Evolutionary conservation across 1,140 invertebrate species (phyloP).

Genomic region (Zaprionus kolodkinae): DNA sequence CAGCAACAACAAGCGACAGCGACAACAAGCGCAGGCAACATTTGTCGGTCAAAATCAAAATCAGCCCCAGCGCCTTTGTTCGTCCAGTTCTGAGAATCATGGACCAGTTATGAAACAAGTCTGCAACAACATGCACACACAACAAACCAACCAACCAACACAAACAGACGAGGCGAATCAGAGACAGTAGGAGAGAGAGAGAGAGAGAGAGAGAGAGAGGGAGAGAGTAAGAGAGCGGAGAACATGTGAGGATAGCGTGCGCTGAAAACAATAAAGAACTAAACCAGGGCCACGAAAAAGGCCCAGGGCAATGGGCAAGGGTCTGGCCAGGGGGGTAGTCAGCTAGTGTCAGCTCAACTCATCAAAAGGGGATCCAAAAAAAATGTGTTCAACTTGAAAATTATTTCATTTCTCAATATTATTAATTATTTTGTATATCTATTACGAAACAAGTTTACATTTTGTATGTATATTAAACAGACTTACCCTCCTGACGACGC

Average conservation of each 20-base stretch:
- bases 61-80: constrained; percentile 78
- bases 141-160: constrained; percentile 36
- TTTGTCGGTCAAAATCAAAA: constrained; percentile 84
- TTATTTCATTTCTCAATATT: background rate
- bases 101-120: constrained; percentile 84
- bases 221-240: constrained; percentile 8
- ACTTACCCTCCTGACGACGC: background rate
- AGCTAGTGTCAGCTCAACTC: background rate
- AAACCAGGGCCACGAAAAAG: constrained; percentile 55
- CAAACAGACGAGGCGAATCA: constrained; percentile 6
- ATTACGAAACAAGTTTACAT: background rate
- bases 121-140: constrained; percentile 74
- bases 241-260: constrained; percentile 30
- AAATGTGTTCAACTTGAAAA: background rate
- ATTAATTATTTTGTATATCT: background rate
- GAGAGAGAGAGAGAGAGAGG: constrained; percentile 3
- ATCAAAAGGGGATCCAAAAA: background rate
- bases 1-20: constrained; percentile 34
- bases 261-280: constrained; percentile 75
- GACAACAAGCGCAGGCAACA: constrained; percentile 65
- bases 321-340: constrained; percentile 20
- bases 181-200: background rate
- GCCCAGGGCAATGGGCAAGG: constrained; percentile 40
- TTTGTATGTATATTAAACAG: background rate
- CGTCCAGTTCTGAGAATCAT: constrained; percentile 78